Percentiles rank a stretch among this genome's conserved stretches.
Conservation (phyloP, 2,797 vertebrate species). For the Poecilia velifera region DNA sequence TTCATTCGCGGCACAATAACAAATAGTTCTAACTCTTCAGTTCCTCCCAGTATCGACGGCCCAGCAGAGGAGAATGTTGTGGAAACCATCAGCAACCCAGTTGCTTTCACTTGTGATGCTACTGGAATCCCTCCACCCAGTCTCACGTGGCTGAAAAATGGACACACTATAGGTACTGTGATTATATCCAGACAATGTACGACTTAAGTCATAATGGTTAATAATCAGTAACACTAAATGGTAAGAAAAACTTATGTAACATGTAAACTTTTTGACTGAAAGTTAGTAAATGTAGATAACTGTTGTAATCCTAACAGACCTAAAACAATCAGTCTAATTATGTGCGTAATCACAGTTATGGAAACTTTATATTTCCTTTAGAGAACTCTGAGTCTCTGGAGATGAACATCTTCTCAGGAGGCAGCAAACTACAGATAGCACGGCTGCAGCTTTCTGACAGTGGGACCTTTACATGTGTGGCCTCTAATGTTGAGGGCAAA, state of each 20-base stretch:
- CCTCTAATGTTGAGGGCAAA: conserved; percentile 90
- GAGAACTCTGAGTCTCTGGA: conserved; percentile 90
- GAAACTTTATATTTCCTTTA: conserved; percentile 58
- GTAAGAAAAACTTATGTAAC: no score
- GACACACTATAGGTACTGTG: conserved; percentile 84
- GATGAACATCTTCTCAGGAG: conserved; percentile 92
- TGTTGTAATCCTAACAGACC: background rate
- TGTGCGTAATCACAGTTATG: background rate
- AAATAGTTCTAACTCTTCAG: conserved; percentile 64
- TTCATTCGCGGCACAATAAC: background rate
- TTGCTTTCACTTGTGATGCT: conserved; percentile 90
- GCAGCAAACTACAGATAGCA: conserved; percentile 91
- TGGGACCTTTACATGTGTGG: conserved; percentile 90
- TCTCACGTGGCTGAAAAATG: conserved; percentile 90
- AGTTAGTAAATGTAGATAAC: background rate
- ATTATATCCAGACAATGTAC: background rate
- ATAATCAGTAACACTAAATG: background rate
- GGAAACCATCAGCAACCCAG: conserved; percentile 88
- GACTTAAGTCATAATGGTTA: background rate
- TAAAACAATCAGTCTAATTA: background rate
- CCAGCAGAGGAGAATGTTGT: conserved; percentile 81
- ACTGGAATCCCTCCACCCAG: conserved; percentile 91
- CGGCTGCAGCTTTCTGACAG: conserved; percentile 87
- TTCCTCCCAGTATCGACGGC: conserved; percentile 91
- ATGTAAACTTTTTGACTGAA: background rate